Evolutionary conservation across 2,797 vertebrate species (phyloP).

Genomic region (Chelonia mydas): DNA sequence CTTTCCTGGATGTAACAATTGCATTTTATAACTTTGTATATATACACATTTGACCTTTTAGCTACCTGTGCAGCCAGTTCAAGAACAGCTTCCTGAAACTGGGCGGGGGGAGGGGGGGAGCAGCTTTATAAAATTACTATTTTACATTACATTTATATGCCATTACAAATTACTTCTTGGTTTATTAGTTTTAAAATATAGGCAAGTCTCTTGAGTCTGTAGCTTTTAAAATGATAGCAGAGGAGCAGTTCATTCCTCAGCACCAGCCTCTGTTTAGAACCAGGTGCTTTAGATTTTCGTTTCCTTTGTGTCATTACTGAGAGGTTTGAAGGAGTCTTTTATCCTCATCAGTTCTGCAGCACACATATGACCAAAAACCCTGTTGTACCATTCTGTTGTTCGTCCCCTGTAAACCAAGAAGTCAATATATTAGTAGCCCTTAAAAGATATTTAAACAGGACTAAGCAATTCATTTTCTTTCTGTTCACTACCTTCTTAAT

Average conservation of each 20-base stretch:
- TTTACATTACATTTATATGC: not conserved
- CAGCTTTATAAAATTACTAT: not conserved
- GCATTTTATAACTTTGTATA: not conserved
- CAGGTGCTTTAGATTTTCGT: conserved; percentile 57
- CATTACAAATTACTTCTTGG: not conserved
- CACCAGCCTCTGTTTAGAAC: not conserved
- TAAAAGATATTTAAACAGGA: not conserved
- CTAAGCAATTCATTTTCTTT: not conserved
- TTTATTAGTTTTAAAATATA: not conserved
- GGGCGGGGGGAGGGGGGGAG: not conserved
- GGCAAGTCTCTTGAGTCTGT: not conserved
- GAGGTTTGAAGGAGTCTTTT: conserved; percentile 76
- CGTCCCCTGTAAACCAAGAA: conserved; percentile 79
- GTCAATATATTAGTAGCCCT: not conserved
- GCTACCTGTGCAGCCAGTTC: not conserved
- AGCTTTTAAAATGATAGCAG: not conserved
- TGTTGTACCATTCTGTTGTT: conserved; percentile 85
- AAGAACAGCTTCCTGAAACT: not conserved
- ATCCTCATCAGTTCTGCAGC: conserved; percentile 77
- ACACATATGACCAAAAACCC: conserved; percentile 82
- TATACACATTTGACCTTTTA: not conserved
- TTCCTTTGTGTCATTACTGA: conserved; percentile 55
- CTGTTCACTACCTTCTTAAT: not conserved
- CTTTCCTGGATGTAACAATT: not conserved
- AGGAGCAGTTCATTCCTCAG: not conserved